Evolutionary conservation across 1,140 invertebrate genomes (phyloP).

Genomic region (Drosophila tani): DNA sequence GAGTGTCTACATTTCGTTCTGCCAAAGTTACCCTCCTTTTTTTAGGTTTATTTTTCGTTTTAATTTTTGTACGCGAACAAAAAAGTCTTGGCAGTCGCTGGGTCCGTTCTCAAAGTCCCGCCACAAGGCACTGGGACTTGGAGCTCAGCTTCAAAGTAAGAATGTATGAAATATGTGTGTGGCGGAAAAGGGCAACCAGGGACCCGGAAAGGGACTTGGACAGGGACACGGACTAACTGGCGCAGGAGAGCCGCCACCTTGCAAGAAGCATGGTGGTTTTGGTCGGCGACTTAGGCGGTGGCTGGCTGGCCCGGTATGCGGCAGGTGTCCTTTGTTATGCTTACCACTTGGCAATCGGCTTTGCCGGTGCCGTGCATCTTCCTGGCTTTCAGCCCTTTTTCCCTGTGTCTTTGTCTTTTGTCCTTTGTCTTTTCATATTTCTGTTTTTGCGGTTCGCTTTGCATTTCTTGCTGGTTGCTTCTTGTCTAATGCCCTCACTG

Average conservation of each 20-base stretch:
- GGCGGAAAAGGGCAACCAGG: conserved; percentile 64
- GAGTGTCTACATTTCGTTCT: background rate
- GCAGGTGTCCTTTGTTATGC: conserved; percentile 83
- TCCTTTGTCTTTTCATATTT: conserved; percentile 66
- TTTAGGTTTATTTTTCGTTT: background rate
- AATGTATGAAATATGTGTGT: conserved; percentile 76
- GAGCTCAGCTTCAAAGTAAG: conserved; percentile 65
- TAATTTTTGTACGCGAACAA: conserved; percentile 29
- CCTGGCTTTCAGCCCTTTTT: conserved; percentile 12
- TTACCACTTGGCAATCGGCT: conserved; percentile 82
- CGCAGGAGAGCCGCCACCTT: conserved; percentile 23
- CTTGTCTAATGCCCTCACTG: conserved; percentile 59
- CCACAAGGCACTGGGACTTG: conserved; percentile 24
- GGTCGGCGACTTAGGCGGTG: conserved; percentile 14
- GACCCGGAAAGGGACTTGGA: background rate
- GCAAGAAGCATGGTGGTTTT: conserved; percentile 17
- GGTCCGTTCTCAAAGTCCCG: conserved; percentile 50
- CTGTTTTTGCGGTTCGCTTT: conserved; percentile 57
- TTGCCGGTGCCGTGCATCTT: conserved; percentile 52
- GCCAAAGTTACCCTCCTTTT: background rate
- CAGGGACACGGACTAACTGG: conserved; percentile 24
- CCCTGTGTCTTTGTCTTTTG: conserved; percentile 33
- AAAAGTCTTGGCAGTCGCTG: conserved; percentile 36
- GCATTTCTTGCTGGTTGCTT: conserved; percentile 29
- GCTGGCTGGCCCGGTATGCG: conserved; percentile 45